Base-by-base conservation (phyloP, 1,140 invertebrate genomes). In the Drosophila bifasciata region DNA sequence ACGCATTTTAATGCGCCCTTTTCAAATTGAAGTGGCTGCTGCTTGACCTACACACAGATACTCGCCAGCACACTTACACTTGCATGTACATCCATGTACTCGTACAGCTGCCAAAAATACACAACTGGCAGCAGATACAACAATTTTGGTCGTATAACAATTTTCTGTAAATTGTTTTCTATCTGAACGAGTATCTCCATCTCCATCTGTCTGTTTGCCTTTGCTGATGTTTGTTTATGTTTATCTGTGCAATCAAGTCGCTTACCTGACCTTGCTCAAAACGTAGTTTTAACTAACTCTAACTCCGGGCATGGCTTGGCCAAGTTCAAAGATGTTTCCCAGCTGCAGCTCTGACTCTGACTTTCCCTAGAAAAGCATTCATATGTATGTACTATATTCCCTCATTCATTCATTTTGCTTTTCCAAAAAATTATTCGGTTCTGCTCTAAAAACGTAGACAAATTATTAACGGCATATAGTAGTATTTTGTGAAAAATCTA, bases 391-490 rank as follows among this genome's bases (percentile, higher is more conserved):
- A 32, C 9, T n/a, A n/a, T n/a, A n/a, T n/a, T 3, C 8, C 0
- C 8, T 13, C 32, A 28, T 13, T 13, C 32, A 36, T 36, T 36
- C 32, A 36, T 62, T 68, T 45, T 55, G 76, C 71, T 80, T 79
- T 79, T 70, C 71, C 77, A 28, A 52, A 56, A 71, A 45, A 64
- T 32, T 43, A 50, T 57, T 25, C 19, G 60, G 81, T 85, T 85
- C 63, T 85, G 80, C 80, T 85, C 80, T 85, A 71, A 76, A 85
- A 85, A 81, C 68, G 55, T 62, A 74, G 60, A 81, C 81, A 85
- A 86, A 86, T 85, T 85, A 86, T 85, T 66, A 85, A 81, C 81
- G 81, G 77, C 63, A 67, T 59, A 76, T 84, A 79, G n/a, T 69
- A 48, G 69, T 45, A 39, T 36, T 36, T 36, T 36, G 11, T 36